Evolutionary conservation across 92 coral and sea anemone genomes (phyloP), one percentile per base, ranked within the genome.

Genomic region (Phenganax subtilis): DNA sequence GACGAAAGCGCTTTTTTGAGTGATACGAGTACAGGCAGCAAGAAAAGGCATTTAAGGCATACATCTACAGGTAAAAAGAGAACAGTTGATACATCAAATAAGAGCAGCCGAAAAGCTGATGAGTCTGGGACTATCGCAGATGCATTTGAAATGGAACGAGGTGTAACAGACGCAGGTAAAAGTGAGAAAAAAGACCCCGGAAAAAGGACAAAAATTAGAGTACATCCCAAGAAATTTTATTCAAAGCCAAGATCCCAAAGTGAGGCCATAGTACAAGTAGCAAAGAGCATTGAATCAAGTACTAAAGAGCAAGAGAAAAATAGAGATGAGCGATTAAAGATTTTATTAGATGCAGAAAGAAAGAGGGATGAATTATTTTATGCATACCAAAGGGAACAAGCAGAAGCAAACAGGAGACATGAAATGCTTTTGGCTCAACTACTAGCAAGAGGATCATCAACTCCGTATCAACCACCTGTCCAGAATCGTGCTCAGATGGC

Each of bases 261-360:
- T 30, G 85, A 82, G 55, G 84, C 80, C 55, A 85, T 85, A 84
- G 9, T 85, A 3, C 88, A 85, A 65, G 84, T 85, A 69, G 84
- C 84, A 54, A 80, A 80, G 73, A 85, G 88, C 69, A 85, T 85
- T 15, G 88, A 85, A 74, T 57, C 69, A 54, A 78, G 80, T 44
- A 60, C 73, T 44, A 85, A 72, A 78, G 64, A 85, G 63, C 81
- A 85, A 79, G 87, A 85, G 58, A 75, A 70, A 62, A 85, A 66
- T 51, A 77, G 80, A 78, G 84, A 85, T 85, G 78, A 60, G 62
- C 51, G 84, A 59, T 71, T 85, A 67, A 54, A 85, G 70, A 65
- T 59, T 64, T 63, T 85, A 54, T 76, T 85, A 70, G 72, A 83
- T 55, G 72, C 87, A 17, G 87, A 85, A 59, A 73, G 78, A 10